Evolutionary conservation across 1,140 invertebrate genomes (phyloP).

Genomic region (Drosophila ogumai): DNA sequence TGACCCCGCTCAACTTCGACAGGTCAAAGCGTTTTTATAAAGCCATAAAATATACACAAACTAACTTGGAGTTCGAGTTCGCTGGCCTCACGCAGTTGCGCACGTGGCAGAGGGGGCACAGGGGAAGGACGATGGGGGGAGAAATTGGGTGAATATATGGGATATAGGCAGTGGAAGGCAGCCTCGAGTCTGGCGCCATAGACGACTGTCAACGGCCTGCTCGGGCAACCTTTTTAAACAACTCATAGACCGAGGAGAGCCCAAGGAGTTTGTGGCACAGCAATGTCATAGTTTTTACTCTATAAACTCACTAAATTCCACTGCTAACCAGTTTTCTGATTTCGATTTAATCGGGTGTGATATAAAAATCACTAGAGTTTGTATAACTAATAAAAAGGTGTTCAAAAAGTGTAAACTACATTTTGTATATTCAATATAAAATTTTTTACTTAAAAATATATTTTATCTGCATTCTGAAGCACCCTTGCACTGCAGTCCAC

Average conservation of each 20-base stretch:
- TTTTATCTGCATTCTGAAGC: too few species aligned
- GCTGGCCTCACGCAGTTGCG: slow-evolving; percentile 31
- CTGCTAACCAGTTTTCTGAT: too few species aligned
- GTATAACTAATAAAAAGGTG: too few species aligned
- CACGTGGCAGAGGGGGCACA: slow-evolving; percentile 23
- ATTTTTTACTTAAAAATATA: too few species aligned
- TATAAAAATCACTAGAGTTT: too few species aligned
- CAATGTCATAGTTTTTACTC: not conserved
- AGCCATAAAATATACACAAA: slow-evolving; percentile 77
- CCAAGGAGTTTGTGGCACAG: not conserved
- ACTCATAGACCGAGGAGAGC: slow-evolving; percentile 37
- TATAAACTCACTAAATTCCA: too few species aligned
- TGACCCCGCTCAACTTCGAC: slow-evolving; percentile 62
- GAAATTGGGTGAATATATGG: slow-evolving; percentile 6
- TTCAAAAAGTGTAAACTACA: too few species aligned
- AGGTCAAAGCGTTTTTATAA: slow-evolving; percentile 74
- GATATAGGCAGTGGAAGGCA: not conserved
- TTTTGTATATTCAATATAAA: too few species aligned
- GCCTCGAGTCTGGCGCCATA: slow-evolving; percentile 35
- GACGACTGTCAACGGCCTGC: slow-evolving; percentile 72
- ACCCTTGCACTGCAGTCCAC: too few species aligned
- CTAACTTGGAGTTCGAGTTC: slow-evolving; percentile 36
- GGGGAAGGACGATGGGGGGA: not conserved
- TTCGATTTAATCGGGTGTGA: too few species aligned
- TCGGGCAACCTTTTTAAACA: slow-evolving; percentile 61